phyloP scores from a whole-genome alignment of 2,888 invertebrate genomes.

The Ormyrus rosae region DNA sequence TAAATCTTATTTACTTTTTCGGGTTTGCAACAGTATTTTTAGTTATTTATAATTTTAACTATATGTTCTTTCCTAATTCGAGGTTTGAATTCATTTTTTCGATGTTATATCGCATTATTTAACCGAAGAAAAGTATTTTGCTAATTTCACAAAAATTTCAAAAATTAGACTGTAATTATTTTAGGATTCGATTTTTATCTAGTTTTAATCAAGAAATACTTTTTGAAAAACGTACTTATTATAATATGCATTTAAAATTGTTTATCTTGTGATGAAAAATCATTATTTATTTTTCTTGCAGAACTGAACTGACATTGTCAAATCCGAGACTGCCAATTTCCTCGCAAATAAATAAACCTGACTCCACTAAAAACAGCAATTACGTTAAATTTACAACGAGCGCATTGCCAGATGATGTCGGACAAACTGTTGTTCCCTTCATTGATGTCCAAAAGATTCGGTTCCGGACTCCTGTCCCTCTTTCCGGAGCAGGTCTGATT shows the following conservation, averaged over 20 bases:
- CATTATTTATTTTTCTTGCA: neutral
- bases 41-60: too few relatives aligned
- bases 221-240: too few relatives aligned
- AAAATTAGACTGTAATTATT: too few relatives aligned
- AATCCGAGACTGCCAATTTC: slow-evolving; percentile 6
- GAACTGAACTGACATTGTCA: neutral
- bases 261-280: neutral
- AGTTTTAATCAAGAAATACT: too few relatives aligned
- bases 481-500: slow-evolving; percentile 22
- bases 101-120: too few relatives aligned
- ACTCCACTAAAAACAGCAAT: neutral
- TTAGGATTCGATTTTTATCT: too few relatives aligned
- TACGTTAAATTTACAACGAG: slow-evolving; percentile 16
- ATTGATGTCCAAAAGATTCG: slow-evolving; percentile 3
- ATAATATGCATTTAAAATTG: neutral
- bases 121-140: too few relatives aligned
- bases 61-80: too few relatives aligned
- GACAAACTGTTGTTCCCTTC: slow-evolving; percentile 34
- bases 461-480: neutral
- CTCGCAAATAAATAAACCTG: neutral
- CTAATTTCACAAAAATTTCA: too few relatives aligned
- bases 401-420: slow-evolving; percentile 7
- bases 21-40: too few relatives aligned
- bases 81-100: too few relatives aligned
- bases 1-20: too few relatives aligned